Evolutionary conservation across 2,113 vertebrate genomes (phyloP), one percentile per base, ranked within the genome.

Genomic region (Chaetodon trifascialis): DNA sequence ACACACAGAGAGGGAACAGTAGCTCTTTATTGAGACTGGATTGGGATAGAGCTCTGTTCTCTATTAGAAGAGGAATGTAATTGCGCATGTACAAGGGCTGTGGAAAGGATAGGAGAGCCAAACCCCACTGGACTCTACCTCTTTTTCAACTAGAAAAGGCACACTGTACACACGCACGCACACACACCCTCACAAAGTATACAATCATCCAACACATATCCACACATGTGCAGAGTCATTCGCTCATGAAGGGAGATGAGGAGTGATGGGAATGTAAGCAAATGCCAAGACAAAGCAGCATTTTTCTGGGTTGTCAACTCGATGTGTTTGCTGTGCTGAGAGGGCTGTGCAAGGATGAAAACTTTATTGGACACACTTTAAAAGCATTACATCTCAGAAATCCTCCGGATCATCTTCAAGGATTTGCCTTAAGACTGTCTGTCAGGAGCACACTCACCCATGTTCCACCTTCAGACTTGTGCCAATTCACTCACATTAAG

Each of bases 21-120:
- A 93, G 93, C 90, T 89, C 92, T 93, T 95, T 94, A 86, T 92
- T 89, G 80, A 21, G 46, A 75, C 58, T 80, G 79, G 79, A 89
- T 73, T 76, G 46, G 58, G 11, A 70, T 11, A 71, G 76, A 84
- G 86, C 84, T 92, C 93, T 91, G 91, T 82, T 95, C 86, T 93
- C 89, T 63, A 94, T 94, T 93, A 95, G 82, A 75, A 56, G 47
- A 90, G 87, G 92, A 95, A 94, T 94, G 94, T 90, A 90, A 91
- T 91, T 93, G 86, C 85, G 92, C 83, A 88, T 88, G 88, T 90
- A 91, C 74, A 92, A 54, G 83, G 64, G 83, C 78, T 88, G 86
- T 85, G 85, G 76, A 88, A 81, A 84, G 77, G 71, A 90, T 46
- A n/a, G 75, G 46, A 66, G 85, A 87, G 91, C 92, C 88, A 90